These are phyloP conservation scores for Drosophila subpulchrella DNA, from an alignment of 1,140 invertebrate species.

Conservation along the genomic window DNA sequence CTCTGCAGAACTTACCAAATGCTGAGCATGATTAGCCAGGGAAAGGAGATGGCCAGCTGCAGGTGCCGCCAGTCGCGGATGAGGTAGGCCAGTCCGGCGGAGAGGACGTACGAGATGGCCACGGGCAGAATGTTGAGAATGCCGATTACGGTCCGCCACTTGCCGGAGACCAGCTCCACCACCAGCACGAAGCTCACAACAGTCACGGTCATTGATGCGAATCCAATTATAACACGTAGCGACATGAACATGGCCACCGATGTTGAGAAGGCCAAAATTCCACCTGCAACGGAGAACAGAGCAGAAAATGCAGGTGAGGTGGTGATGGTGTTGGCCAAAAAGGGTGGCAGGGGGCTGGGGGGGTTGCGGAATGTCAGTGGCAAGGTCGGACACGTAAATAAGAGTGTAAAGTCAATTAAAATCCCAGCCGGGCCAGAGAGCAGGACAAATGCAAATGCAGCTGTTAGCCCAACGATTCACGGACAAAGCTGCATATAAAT, in stretches of 20 bases:
- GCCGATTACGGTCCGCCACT: conserved; percentile 90
- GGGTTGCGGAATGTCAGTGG: conserved; percentile 66
- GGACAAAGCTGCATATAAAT: conserved; percentile 64
- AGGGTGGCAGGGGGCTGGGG: neutral
- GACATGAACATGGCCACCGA: conserved; percentile 88
- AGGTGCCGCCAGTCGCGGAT: conserved; percentile 89
- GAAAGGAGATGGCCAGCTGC: conserved; percentile 89
- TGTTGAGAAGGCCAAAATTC: conserved; percentile 87
- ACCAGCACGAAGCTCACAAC: conserved; percentile 90
- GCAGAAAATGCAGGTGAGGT: neutral
- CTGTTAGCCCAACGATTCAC: conserved; percentile 44
- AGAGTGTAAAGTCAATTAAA: conserved; percentile 80
- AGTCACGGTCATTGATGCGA: conserved; percentile 88
- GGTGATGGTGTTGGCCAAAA: conserved; percentile 6
- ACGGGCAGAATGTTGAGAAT: conserved; percentile 90
- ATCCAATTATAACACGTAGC: conserved; percentile 88
- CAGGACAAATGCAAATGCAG: conserved; percentile 65
- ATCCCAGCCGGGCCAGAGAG: conserved; percentile 46
- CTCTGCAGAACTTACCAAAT: conserved; percentile 86
- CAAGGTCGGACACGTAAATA: conserved; percentile 77
- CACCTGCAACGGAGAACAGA: conserved; percentile 84
- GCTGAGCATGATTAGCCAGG: conserved; percentile 87
- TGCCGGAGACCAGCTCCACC: conserved; percentile 89
- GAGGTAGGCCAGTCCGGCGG: conserved; percentile 88
- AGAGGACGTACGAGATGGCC: conserved; percentile 89